Conservation (phyloP, 2,888 invertebrate species). For the Caenorhabditis angaria region DNA sequence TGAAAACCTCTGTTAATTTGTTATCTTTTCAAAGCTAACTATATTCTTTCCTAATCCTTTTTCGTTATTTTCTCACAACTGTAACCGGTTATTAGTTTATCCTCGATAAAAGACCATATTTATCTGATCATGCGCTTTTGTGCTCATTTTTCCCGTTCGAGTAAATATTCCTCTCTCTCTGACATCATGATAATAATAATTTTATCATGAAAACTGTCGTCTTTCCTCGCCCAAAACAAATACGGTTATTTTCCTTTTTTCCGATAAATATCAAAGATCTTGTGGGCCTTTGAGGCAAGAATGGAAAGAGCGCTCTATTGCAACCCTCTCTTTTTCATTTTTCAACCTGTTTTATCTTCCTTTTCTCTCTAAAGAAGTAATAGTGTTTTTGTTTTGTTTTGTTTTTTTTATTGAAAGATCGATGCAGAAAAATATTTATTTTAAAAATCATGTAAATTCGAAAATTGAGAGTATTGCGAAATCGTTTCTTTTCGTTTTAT, state of each 20-base stretch:
- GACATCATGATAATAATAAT: no score
- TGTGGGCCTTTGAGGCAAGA: not conserved
- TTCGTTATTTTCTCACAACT: no score
- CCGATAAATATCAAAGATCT: not conserved
- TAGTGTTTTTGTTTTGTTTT: conserved; percentile 1
- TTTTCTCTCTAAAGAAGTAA: not conserved
- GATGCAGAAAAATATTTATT: not conserved
- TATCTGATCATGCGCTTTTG: no score
- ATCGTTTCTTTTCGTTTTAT: not conserved
- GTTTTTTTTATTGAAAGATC: not conserved
- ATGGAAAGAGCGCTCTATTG: not conserved
- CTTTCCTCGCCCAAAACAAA: not conserved
- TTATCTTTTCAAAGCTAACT: no score
- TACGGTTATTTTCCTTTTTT: not conserved
- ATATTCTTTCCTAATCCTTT: no score
- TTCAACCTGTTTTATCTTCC: conserved; percentile 2
- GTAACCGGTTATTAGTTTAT: no score
- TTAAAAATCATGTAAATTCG: not conserved
- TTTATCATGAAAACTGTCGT: not conserved
- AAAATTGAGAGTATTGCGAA: not conserved
- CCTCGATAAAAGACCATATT: no score
- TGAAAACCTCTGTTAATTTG: no score
- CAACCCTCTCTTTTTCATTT: not conserved
- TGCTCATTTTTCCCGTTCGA: not conserved
- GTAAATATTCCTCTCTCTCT: not conserved